These are phyloP conservation scores for Poecilia gillii DNA, from an alignment of 2,797 vertebrate species.

Conservation along the genomic window DNA sequence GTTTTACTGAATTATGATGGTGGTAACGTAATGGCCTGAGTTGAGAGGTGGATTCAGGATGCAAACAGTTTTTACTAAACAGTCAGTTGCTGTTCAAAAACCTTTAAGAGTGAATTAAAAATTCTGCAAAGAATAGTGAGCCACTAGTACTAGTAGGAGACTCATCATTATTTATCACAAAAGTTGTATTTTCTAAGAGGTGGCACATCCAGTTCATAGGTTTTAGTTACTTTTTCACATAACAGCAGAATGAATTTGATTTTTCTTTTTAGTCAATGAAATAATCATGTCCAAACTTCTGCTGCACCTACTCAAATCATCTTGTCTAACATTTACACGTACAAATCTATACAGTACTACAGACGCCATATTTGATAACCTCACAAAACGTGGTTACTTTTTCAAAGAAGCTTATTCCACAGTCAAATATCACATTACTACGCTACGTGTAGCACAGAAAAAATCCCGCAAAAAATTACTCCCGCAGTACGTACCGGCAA, in stretches of 20 bases:
- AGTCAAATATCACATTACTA: too few relatives aligned
- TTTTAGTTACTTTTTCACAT: background rate
- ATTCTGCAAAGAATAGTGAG: background rate
- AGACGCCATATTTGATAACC: too few relatives aligned
- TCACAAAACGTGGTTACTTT: too few relatives aligned
- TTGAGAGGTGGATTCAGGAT: background rate
- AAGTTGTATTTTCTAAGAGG: too few relatives aligned
- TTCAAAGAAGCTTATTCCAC: too few relatives aligned
- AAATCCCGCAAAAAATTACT: too few relatives aligned
- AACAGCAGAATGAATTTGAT: background rate
- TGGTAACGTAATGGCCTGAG: too few relatives aligned
- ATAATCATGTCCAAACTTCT: too few relatives aligned
- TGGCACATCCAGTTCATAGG: background rate
- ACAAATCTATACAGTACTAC: too few relatives aligned
- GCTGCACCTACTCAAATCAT: background rate
- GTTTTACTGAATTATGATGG: background rate
- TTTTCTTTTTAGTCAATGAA: too few relatives aligned
- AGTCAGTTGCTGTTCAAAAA: background rate
- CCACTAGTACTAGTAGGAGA: background rate
- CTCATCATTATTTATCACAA: background rate
- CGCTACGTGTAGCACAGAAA: too few relatives aligned
- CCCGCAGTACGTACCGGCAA: too few relatives aligned
- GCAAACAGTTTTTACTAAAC: background rate
- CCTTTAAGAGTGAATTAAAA: background rate
- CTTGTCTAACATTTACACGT: background rate